Base-by-base conservation (phyloP, 2,797 vertebrate genomes). In the Petrocephalus sullivani region DNA sequence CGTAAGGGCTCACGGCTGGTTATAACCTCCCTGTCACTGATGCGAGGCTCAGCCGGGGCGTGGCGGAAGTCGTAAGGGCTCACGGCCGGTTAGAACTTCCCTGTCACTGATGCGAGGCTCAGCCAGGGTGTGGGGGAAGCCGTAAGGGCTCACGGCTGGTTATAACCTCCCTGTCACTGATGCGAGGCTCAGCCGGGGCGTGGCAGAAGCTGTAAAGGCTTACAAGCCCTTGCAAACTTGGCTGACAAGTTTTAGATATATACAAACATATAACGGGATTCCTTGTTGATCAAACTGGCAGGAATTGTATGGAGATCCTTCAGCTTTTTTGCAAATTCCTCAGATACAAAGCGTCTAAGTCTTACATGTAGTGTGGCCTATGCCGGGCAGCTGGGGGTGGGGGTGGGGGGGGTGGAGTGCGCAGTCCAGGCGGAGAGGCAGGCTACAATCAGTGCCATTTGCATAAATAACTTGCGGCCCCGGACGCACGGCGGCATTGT, bases 1-100 rank as follows among this genome's bases (percentile, higher is more conserved):
- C 54, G 8, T 56, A 4, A 54, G 53, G 53, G 2, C 1, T 37
- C 12, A 16, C 0, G 37, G 0, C 3, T 6, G 4, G 14, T 37
- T 81, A 81, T 19, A 49, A n/a, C 75, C 75, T 41, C 23, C 16
- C 23, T n/a, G 16, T 49, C 75, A 81, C 51, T 9, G 8, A 46
- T n/a, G 41, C n/a, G 46, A 51, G 16, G 9, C 33, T 75, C 10
- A 3, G 4, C 16, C 6, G 46, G 46, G 7, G 19, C 10, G 14
- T 82, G 19, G 41, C 2, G 46, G 46, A 16, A 2, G 41, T 10
- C 10, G 37, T 82, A 21, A n/a, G 78, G 19, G 84, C 71, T 85
- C 49, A 64, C 57, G 41, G 61, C 71, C 88, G 89, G 89, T 90
- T 90, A 89, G 89, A 87, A 88, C 88, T n/a, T 88, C 89, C 85